A percentile compares a stretch with the other conserved stretches of the same genome.
Conservation (phyloP, 2,888 invertebrate genomes). For the Alloplasta piceator region DNA sequence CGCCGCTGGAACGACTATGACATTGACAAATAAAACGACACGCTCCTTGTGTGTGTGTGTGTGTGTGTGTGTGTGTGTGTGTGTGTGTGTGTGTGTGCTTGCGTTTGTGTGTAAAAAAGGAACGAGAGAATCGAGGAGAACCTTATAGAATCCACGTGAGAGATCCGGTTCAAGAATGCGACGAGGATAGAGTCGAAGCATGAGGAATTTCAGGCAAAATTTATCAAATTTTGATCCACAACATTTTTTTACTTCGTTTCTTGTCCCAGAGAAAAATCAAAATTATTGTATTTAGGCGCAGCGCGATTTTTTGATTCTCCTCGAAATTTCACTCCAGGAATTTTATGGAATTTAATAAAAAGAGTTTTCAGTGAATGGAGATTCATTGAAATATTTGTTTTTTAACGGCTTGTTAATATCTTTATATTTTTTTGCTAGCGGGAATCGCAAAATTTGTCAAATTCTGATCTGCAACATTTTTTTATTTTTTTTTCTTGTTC, state of each 20-base stretch:
- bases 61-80: too few relatives aligned
- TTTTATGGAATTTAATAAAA: too few relatives aligned
- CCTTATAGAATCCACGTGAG: slow-evolving; percentile 72
- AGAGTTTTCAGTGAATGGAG: too few relatives aligned
- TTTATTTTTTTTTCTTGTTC: neutral
- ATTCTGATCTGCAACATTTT: neutral
- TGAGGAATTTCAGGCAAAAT: slow-evolving; percentile 13
- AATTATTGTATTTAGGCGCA: neutral
- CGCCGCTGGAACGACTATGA: slow-evolving; percentile 42
- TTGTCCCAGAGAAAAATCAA: neutral
- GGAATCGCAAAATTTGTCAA: too few relatives aligned
- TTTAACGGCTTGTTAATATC: too few relatives aligned
- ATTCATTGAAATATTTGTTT: too few relatives aligned
- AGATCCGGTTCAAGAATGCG: slow-evolving; percentile 75
- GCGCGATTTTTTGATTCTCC: too few relatives aligned
- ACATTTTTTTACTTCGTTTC: neutral
- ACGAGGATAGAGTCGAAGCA: slow-evolving; percentile 31
- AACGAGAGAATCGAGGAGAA: slow-evolving; percentile 54
- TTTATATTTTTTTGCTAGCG: too few relatives aligned
- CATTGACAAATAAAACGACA: neutral
- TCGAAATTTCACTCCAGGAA: too few relatives aligned
- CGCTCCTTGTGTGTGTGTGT: slow-evolving; percentile 44
- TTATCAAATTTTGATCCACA: neutral
- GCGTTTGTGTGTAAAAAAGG: slow-evolving; percentile 68
- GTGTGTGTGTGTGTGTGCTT: too few relatives aligned